Percentiles rank a stretch among this genome's conserved stretches.
Conservation (phyloP, 2,888 invertebrate genomes). For the Phymatocera aterrima region DNA sequence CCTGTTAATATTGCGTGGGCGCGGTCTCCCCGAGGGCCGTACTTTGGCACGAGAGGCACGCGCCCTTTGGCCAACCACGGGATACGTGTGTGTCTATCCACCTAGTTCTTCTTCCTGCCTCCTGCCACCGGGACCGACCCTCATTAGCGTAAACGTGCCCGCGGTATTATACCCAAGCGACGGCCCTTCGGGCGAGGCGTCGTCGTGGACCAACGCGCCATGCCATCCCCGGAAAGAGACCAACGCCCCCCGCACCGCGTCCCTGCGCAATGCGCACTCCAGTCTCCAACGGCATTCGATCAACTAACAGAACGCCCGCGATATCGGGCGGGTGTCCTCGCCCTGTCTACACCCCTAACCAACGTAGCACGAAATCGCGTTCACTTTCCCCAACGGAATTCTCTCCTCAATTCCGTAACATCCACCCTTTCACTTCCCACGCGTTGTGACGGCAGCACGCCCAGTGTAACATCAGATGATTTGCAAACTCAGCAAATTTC, state of each 20-base stretch:
- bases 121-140: constrained; percentile 40
- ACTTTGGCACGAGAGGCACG: constrained; percentile 68
- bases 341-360: constrained; percentile 34
- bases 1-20: constrained; percentile 74
- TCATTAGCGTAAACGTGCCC: constrained; percentile 40
- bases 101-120: constrained; percentile 41
- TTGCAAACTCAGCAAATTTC: no score
- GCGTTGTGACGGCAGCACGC: background rate
- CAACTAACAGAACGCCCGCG: constrained; percentile 33
- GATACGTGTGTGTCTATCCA: constrained; percentile 45
- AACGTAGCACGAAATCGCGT: constrained; percentile 7
- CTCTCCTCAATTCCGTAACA: background rate
- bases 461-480: background rate
- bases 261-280: constrained; percentile 44
- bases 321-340: constrained; percentile 38
- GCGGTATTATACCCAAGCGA: constrained; percentile 23
- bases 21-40: constrained; percentile 75
- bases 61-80: constrained; percentile 69
- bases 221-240: constrained; percentile 20
- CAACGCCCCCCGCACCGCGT: constrained; percentile 38
- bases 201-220: constrained; percentile 43
- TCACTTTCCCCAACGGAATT: background rate
- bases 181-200: constrained; percentile 45
- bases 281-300: constrained; percentile 41
- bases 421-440: background rate